Conservation (phyloP, 2,888 invertebrate species). For the Emmelina monodactyla region DNA sequence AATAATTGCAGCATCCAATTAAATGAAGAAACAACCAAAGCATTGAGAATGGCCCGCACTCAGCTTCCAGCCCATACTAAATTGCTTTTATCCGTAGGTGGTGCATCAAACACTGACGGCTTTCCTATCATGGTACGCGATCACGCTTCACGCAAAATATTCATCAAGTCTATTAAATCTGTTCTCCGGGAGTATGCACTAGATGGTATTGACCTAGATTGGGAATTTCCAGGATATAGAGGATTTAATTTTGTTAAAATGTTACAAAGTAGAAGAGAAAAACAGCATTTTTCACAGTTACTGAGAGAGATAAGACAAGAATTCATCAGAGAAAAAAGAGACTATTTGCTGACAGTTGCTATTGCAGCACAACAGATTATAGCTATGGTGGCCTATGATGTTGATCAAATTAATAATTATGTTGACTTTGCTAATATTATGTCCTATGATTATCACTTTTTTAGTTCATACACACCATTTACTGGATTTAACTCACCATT, state of each 20-base stretch:
- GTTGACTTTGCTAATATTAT: slow-evolving; percentile 89
- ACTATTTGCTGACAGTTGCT: slow-evolving; percentile 76
- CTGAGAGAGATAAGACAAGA: slow-evolving; percentile 76
- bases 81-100: slow-evolving; percentile 80
- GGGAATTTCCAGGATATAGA: slow-evolving; percentile 82
- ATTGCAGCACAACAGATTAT: slow-evolving; percentile 82
- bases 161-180: slow-evolving; percentile 62
- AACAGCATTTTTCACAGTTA: slow-evolving; percentile 77
- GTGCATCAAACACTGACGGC: slow-evolving; percentile 64
- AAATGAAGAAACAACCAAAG: too few species aligned
- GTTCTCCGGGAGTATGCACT: slow-evolving; percentile 61
- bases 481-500: slow-evolving; percentile 88
- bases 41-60: too few species aligned
- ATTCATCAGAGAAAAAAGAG: slow-evolving; percentile 64
- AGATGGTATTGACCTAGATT: slow-evolving; percentile 82
- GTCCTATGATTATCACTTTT: slow-evolving; percentile 91
- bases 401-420: slow-evolving; percentile 78
- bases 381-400: slow-evolving; percentile 78
- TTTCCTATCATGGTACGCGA: slow-evolving; percentile 77
- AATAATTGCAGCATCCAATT: too few species aligned
- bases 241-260: slow-evolving; percentile 10
- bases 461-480: slow-evolving; percentile 76
- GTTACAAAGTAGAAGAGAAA: slow-evolving; percentile 52
- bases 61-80: too few species aligned
- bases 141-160: slow-evolving; percentile 73